These are phyloP conservation scores for Eretmocerus hayati DNA, from an alignment of 2,888 invertebrate genomes.

Conservation along the genomic window DNA sequence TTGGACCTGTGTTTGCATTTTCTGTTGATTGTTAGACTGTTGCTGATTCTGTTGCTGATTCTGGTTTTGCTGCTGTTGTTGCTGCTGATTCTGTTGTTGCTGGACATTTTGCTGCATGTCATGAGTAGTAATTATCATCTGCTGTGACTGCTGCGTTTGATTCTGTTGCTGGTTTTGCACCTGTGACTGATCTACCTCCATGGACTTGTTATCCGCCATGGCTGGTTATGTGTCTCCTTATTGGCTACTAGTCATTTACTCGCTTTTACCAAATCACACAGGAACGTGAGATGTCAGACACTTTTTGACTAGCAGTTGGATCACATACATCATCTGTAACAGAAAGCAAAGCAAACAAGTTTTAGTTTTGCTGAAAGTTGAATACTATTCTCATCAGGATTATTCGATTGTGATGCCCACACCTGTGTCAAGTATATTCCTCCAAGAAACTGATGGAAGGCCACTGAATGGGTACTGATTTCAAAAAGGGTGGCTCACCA, in stretches of 20 bases:
- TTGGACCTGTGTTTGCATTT: conserved; percentile 39
- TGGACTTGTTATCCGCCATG: conserved; percentile 39
- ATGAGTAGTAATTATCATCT: conserved; percentile 38
- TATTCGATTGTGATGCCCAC: no score
- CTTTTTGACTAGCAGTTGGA: no score
- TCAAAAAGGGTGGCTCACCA: no score
- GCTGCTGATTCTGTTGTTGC: conserved; percentile 41
- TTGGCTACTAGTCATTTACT: no score
- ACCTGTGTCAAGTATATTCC: no score
- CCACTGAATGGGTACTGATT: no score
- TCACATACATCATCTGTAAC: conserved; percentile 7
- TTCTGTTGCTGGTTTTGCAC: conserved; percentile 39
- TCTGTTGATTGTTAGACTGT: conserved; percentile 38
- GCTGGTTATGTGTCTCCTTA: conserved; percentile 15
- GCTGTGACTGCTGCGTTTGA: conserved; percentile 42
- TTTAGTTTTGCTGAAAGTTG: no score
- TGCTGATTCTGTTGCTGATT: conserved; percentile 36
- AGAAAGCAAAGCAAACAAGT: conserved; percentile 5
- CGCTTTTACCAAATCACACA: no score
- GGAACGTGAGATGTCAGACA: no score
- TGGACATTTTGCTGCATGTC: conserved; percentile 38
- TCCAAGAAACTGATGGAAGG: no score
- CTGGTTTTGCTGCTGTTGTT: conserved; percentile 38
- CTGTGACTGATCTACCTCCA: conserved; percentile 35
- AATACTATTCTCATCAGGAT: no score